Evolutionary conservation across 2,797 vertebrate genomes (phyloP), one percentile per base, ranked within the genome.

Genomic region (Martes flavigula): DNA sequence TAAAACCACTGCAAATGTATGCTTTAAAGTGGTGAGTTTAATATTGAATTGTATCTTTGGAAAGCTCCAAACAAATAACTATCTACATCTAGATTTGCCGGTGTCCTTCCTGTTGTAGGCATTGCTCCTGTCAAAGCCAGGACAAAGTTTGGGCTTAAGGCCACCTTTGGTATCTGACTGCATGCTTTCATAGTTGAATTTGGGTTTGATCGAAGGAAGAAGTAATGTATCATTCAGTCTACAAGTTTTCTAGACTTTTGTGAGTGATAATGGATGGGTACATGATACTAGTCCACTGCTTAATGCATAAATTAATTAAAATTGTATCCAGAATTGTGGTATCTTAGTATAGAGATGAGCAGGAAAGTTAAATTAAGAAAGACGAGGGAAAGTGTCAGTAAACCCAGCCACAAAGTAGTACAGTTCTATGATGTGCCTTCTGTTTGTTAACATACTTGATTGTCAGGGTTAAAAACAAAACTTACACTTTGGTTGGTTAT

Each of bases 11-110:
- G 48, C 32, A 89, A 70, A 14, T 82, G 17, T 43, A 68, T 68
- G 23, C 30, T 89, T 96, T 87, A 54, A 87, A 86, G 70, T 90
- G 17, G 14, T 56, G 40, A 87, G 51, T 87, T 77, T 94, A 81
- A 48, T 73, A 20, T 81, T 94, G 43, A 73, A 84, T 94, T 88
- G 48, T 14, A 32, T 70, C 72, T 79, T 25, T 32, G 18, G 5
- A 18, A 54, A 54, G 1, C 51, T 54, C 51, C 51, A 70, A 87
- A 83, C 4, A 84, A 46, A 87, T 86, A 58, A 58, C 12, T 77
- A 13, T 35, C 35, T 77, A 20, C 58, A 43, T 43, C 4, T 64
- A 54, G 43, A 89, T 90, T 73, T 94, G 32, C 7, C 78, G 5
- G n/a, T 87, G 9, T 75, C 51, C 0, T 40, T 62, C 43, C 21